Conservation (phyloP, 2,888 invertebrate genomes). For the Rotaria sp. region DNA sequence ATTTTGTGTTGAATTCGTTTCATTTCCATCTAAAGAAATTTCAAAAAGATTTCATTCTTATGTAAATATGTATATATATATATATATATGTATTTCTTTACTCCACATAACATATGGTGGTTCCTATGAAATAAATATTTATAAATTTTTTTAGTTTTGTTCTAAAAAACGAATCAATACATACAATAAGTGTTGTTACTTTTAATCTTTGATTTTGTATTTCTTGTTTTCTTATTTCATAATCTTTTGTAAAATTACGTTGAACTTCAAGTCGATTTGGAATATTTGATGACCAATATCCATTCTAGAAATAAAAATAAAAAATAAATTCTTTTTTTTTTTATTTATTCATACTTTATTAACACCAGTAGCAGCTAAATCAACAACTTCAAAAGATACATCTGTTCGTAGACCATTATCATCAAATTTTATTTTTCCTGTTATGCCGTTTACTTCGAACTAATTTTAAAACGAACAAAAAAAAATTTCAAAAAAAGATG, state of each 20-base stretch:
- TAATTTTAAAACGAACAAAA: not conserved
- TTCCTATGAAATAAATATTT: not conserved
- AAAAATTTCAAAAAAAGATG: not conserved
- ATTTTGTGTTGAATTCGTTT: not conserved
- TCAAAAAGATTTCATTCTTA: too few relatives aligned
- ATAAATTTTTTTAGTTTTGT: not conserved
- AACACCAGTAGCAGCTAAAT: not conserved
- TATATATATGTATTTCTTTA: not conserved
- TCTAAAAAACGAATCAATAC: not conserved
- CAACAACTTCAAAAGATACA: not conserved
- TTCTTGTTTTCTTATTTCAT: constrained; percentile 22
- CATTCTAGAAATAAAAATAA: not conserved
- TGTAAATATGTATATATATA: too few relatives aligned
- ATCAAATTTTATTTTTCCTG: constrained; percentile 21
- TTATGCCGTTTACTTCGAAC: constrained; percentile 6
- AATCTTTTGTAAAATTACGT: constrained; percentile 20
- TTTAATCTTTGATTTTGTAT: not conserved
- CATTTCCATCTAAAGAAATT: not conserved
- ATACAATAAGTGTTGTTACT: not conserved
- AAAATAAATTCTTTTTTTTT: not conserved
- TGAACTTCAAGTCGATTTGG: not conserved
- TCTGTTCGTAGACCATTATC: constrained; percentile 5
- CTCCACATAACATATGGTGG: constrained; percentile 5
- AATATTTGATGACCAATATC: not conserved
- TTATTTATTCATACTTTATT: not conserved